Conservation (phyloP, 2,888 invertebrate species). For the Chalcis sispes region DNA sequence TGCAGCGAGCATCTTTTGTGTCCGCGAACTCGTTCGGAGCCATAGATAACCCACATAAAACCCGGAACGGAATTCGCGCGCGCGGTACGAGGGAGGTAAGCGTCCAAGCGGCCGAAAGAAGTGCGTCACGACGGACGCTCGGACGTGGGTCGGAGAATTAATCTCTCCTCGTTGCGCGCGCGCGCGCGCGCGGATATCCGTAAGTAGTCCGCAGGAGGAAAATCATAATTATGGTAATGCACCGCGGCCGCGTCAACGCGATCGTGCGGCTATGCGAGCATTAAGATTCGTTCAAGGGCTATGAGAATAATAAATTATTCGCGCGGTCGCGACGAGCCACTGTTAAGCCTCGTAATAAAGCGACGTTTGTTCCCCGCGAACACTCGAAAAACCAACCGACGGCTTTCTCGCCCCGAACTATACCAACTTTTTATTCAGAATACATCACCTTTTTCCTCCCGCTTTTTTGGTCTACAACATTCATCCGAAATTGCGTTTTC, state of each 20-base stretch:
- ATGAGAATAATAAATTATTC: slow-evolving; percentile 53
- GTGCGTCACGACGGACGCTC: background rate
- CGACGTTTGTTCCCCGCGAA: background rate
- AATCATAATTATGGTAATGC: slow-evolving; percentile 65
- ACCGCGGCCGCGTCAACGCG: slow-evolving; percentile 57
- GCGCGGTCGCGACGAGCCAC: slow-evolving; percentile 19
- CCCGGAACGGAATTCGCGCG: background rate
- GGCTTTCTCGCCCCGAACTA: too few species aligned
- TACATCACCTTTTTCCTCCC: too few species aligned
- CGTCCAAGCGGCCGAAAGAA: background rate
- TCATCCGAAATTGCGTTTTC: too few species aligned
- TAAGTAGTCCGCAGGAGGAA: slow-evolving; percentile 57
- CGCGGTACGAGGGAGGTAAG: background rate
- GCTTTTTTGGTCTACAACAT: too few species aligned
- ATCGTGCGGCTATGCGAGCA: slow-evolving; percentile 58
- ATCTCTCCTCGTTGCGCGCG: slow-evolving; percentile 54
- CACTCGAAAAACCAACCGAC: too few species aligned
- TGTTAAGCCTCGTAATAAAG: slow-evolving; percentile 37
- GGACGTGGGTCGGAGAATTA: slow-evolving; percentile 57
- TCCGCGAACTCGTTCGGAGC: background rate
- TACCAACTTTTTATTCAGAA: too few species aligned
- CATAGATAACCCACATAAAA: background rate
- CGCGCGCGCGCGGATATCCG: slow-evolving; percentile 56
- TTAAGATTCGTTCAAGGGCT: slow-evolving; percentile 52
- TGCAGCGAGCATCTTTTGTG: too few species aligned